A percentile compares a stretch with the other conserved stretches of the same genome.
These are phyloP conservation scores for Hippasteria phrygiana DNA, from an alignment of 53 echinoderm and acorn worm species.

Conservation along the genomic window DNA sequence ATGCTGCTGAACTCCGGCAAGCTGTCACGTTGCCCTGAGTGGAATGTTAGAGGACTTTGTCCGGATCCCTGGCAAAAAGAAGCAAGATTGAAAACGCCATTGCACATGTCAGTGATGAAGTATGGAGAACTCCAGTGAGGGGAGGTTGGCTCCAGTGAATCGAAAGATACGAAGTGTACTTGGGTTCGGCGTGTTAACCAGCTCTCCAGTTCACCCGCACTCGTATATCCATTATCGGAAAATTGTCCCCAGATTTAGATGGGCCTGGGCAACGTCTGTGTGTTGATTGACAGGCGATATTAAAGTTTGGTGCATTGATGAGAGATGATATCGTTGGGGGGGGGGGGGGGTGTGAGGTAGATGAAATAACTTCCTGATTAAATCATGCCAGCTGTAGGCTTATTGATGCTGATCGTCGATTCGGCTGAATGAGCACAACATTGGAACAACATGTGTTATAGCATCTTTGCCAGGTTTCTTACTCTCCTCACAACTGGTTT, in stretches of 20 bases:
- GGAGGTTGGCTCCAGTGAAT: neutral
- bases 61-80: neutral
- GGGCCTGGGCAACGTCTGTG: neutral
- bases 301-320: neutral
- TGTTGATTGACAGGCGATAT: slow-evolving; percentile 27
- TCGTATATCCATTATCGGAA: slow-evolving; percentile 35
- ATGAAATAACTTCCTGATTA: neutral
- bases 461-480: neutral
- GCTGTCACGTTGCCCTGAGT: slow-evolving; percentile 15
- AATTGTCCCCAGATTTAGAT: neutral
- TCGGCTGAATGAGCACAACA: neutral
- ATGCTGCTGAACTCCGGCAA: neutral
- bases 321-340: neutral
- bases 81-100: neutral
- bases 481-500: neutral
- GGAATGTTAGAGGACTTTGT: neutral
- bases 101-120: slow-evolving; percentile 10
- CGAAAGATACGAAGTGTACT: neutral
- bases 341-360: neutral
- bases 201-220: neutral
- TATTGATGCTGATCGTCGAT: neutral
- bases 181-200: slow-evolving; percentile 28
- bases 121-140: slow-evolving; percentile 3
- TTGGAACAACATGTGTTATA: neutral
- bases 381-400: neutral